Percentiles rank a stretch among this genome's conserved stretches.
phyloP scores from a whole-genome alignment of 2,888 invertebrate genomes.

The Odontocolon sp. region DNA sequence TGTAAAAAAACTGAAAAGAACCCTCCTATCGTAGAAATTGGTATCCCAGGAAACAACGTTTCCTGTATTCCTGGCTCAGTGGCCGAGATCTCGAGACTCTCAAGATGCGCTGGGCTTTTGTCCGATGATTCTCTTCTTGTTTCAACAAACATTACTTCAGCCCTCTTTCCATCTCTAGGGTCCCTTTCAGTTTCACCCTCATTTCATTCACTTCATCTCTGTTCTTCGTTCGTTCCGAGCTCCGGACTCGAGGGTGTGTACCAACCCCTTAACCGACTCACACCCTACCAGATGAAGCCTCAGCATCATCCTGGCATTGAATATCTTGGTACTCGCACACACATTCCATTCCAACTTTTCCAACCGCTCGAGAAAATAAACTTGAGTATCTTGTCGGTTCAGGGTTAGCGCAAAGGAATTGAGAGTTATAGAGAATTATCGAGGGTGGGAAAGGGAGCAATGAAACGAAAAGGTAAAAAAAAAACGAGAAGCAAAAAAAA shows the following conservation, averaged over 20 bases:
- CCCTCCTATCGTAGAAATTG: too few species aligned
- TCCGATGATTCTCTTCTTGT: background rate
- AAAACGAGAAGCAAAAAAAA: background rate
- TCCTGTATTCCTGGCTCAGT: background rate
- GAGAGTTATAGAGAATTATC: background rate
- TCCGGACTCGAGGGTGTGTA: constrained; percentile 5
- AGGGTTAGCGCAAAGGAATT: background rate
- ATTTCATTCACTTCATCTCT: too few species aligned
- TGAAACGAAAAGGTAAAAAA: background rate
- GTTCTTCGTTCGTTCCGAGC: too few species aligned
- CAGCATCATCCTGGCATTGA: too few species aligned
- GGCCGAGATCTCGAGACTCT: background rate
- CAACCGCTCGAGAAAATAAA: constrained; percentile 33
- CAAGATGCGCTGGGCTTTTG: constrained; percentile 13
- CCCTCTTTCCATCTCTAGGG: background rate
- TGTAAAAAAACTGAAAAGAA: too few species aligned
- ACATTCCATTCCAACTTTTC: constrained; percentile 19
- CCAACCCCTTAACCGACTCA: background rate
- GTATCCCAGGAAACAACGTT: background rate
- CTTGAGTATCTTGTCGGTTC: constrained; percentile 25
- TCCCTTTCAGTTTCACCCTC: background rate
- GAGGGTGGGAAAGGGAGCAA: background rate
- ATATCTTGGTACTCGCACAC: too few species aligned
- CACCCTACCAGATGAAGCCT: background rate
- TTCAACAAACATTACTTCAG: constrained; percentile 26